phyloP scores from a whole-genome alignment of 23 tunicate species.

The Styela clava region DNA sequence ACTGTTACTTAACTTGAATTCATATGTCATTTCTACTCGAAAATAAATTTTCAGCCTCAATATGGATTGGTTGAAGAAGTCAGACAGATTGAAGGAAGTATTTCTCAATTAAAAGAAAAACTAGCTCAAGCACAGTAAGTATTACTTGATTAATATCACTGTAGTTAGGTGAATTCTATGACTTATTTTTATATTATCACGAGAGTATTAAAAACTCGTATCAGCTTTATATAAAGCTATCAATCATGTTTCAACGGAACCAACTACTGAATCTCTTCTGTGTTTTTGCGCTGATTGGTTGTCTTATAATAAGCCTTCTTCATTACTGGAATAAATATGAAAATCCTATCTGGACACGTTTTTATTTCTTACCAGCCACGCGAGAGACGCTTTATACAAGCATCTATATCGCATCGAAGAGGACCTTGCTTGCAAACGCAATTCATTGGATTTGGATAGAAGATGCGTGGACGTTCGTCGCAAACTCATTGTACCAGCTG shows the following conservation, averaged over 20 bases:
- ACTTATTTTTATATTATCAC: neutral
- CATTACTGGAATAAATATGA: too few species aligned
- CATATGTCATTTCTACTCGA: too few species aligned
- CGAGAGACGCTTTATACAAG: slow-evolving; percentile 74
- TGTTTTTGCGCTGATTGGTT: too few species aligned
- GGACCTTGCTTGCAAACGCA: slow-evolving; percentile 89
- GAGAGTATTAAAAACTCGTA: neutral
- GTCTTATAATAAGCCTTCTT: too few species aligned
- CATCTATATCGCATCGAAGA: slow-evolving; percentile 74
- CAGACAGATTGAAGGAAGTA: slow-evolving; percentile 75
- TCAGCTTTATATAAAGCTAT: slow-evolving; percentile 3
- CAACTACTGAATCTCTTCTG: too few species aligned
- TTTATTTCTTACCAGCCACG: too few species aligned
- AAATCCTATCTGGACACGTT: too few species aligned
- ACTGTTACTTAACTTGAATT: too few species aligned
- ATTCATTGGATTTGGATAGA: slow-evolving; percentile 71
- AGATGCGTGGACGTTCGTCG: slow-evolving; percentile 85
- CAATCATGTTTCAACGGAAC: too few species aligned
- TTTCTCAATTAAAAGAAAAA: slow-evolving; percentile 73
- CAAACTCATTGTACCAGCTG: slow-evolving; percentile 81
- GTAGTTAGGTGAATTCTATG: too few species aligned
- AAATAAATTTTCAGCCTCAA: slow-evolving; percentile 76
- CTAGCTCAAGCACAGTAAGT: slow-evolving; percentile 95
- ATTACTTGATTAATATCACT: neutral
- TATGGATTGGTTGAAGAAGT: slow-evolving; percentile 91